phyloP scores from a whole-genome alignment of 2,888 invertebrate species.

The Metallyticus violacea region DNA sequence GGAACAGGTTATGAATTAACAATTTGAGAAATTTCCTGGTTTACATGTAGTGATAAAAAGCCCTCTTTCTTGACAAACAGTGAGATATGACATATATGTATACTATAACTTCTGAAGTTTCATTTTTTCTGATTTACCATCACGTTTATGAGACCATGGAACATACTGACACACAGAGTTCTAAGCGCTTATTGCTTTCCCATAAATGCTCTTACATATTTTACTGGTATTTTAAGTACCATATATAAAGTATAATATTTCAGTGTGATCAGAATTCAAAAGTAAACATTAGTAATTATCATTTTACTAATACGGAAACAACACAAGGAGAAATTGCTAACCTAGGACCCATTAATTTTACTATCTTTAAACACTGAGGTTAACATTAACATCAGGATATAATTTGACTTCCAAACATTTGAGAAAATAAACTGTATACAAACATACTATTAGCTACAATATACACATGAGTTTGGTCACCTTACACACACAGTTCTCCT shows the following conservation, averaged over 20 bases:
- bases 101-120: neutral
- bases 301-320: neutral
- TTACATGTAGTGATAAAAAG: no score
- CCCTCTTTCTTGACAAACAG: neutral
- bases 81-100: neutral
- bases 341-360: neutral
- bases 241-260: neutral
- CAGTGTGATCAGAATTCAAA: neutral
- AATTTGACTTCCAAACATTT: neutral
- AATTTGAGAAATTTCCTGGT: no score
- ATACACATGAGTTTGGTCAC: neutral
- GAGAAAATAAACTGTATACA: neutral
- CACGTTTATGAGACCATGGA: constrained; percentile 7
- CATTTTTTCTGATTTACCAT: neutral
- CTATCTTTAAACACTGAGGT: neutral
- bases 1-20: no score
- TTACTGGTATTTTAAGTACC: neutral
- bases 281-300: neutral
- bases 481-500: neutral
- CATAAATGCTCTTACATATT: constrained; percentile 19
- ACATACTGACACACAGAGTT: constrained; percentile 21
- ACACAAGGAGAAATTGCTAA: neutral
- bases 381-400: neutral
- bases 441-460: neutral
- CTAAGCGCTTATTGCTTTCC: constrained; percentile 32